phyloP scores from a whole-genome alignment of 2,797 vertebrate genomes.

The Eupleurogrammus muticus region DNA sequence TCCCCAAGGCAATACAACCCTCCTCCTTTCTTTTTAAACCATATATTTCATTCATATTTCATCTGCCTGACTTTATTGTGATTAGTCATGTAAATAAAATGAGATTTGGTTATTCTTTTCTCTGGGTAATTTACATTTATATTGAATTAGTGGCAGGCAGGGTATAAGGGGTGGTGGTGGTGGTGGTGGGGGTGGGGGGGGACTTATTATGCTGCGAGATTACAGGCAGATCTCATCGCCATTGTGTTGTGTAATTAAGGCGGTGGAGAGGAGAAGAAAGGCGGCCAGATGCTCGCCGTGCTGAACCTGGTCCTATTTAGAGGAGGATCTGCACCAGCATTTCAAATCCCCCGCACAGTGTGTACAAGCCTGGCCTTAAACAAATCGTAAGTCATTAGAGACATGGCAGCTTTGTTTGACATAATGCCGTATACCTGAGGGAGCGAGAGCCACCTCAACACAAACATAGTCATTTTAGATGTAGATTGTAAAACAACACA shows the following conservation, averaged over 20 bases:
- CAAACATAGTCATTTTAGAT: constrained; percentile 5
- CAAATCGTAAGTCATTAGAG: constrained; percentile 56
- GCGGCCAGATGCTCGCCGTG: constrained; percentile 82
- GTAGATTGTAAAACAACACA: background rate
- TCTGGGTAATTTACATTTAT: constrained; percentile 88
- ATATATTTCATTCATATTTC: constrained; percentile 83
- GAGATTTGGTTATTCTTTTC: constrained; percentile 86
- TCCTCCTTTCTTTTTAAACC: constrained; percentile 54
- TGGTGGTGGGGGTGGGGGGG: constrained; percentile 40
- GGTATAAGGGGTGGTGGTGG: constrained; percentile 44
- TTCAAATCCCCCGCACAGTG: constrained; percentile 39
- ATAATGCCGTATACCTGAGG: constrained; percentile 15
- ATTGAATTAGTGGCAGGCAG: constrained; percentile 86
- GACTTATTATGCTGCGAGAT: constrained; percentile 83
- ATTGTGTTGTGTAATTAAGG: constrained; percentile 89
- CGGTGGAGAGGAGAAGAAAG: constrained; percentile 78
- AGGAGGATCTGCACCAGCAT: constrained; percentile 60
- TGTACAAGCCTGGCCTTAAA: constrained; percentile 58
- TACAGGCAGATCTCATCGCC: constrained; percentile 84
- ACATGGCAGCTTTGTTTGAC: constrained; percentile 41
- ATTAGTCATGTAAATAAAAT: constrained; percentile 89
- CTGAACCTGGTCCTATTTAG: constrained; percentile 75
- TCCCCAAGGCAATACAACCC: constrained; percentile 49
- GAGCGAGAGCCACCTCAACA: background rate
- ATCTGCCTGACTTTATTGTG: constrained; percentile 82